These are phyloP conservation scores for Coendou prehensilis DNA, from an alignment of 2,797 vertebrate species.

Conservation along the genomic window DNA sequence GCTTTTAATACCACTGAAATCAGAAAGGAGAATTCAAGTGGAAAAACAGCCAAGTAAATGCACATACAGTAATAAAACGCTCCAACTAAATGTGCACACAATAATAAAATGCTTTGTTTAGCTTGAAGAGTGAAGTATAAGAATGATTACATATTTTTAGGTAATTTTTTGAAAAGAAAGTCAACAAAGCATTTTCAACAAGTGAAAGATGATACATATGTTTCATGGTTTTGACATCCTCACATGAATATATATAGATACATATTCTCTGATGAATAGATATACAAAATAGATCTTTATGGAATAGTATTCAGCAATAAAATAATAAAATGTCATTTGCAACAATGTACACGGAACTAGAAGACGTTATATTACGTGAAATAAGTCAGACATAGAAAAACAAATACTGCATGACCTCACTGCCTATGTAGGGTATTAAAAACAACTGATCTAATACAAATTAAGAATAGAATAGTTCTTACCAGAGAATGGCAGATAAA, in stretches of 20 bases:
- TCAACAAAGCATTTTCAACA: conserved; percentile 19
- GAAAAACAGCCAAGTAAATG: conserved; percentile 48
- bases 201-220: not conserved
- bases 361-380: not conserved
- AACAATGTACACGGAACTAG: not conserved
- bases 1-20: conserved; percentile 74
- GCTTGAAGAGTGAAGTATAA: not conserved
- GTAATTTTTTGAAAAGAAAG: conserved; percentile 10
- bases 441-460: not conserved
- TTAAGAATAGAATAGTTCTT: not conserved
- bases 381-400: not conserved
- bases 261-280: not conserved
- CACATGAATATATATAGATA: not conserved
- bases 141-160: conserved; percentile 12
- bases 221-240: not conserved
- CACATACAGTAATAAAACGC: not conserved
- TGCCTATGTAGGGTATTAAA: not conserved
- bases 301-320: not conserved
- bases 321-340: not conserved
- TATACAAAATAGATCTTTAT: not conserved
- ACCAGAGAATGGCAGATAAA: not conserved
- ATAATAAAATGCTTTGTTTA: conserved; percentile 29
- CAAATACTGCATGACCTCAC: not conserved
- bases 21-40: conserved; percentile 62
- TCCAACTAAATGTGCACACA: not conserved